Evolutionary conservation across 2,797 vertebrate species (phyloP), one percentile per base, ranked within the genome.

Genomic region (Bucorvus abyssinicus): DNA sequence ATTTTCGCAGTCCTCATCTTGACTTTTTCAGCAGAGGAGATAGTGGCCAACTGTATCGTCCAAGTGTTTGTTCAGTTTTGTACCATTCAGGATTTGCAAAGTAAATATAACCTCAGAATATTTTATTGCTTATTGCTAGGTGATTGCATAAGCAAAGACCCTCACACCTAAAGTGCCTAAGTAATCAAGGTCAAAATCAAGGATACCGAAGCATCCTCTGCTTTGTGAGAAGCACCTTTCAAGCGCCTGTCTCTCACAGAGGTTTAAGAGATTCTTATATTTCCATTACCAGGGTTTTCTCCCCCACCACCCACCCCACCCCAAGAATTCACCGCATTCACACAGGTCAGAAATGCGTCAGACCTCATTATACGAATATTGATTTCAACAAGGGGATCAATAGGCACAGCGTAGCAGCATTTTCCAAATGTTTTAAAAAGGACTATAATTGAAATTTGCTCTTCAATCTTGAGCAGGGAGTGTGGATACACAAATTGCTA

Each of bases 281-380:
- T 90, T 83, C 85, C 65, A 93, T 97, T 86, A 94, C 29, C 53
- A 87, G 60, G 52, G 20, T 60, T 61, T 68, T 85, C 55, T 47
- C 67, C 40, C 38, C 57, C 21, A 24, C 44, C 30, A 9, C 38
- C 8, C 14, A 57, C 22, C 65, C 29, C 14, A 6, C 61, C 40
- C 44, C 45, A 42, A 60, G 91, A 89, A 92, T 91, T 90, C 88
- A 87, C 56, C 87, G 84, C 81, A 79, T 90, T 95, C 89, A 86
- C 79, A 71, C 57, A 55, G 85, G 91, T 97, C 87, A 95, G 65
- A 94, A 94, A 81, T 10, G 5, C 9, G 0, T 91, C 78, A 92
- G 89, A 93, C 67, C 91, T 96, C 94, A 93, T 97, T 94, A 94
- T 91, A 94, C 92, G 81, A 93, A 92, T 93, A 96, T 94, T 94